These are phyloP conservation scores for Tylochromis polylepis DNA, from an alignment of 2,113 vertebrate genomes.

Conservation along the genomic window DNA sequence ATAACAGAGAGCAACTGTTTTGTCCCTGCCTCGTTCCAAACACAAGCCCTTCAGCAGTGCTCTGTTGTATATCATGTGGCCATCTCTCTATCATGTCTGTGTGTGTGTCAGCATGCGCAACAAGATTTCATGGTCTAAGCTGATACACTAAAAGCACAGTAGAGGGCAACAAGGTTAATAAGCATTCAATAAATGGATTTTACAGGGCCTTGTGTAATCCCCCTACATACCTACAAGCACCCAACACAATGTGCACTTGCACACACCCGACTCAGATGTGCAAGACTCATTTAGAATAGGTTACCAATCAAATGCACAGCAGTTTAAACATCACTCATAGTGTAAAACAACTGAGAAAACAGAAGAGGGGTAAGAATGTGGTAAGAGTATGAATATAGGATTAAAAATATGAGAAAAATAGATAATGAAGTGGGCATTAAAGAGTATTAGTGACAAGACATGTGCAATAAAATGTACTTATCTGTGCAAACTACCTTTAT, in stretches of 20 bases:
- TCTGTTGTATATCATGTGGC: conserved; percentile 20
- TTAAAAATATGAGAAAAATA: background rate
- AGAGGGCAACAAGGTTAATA: conserved; percentile 49
- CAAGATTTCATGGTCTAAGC: conserved; percentile 46
- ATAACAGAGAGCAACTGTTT: conserved; percentile 4
- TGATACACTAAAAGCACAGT: conserved; percentile 44
- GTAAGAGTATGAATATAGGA: background rate
- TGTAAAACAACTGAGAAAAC: background rate
- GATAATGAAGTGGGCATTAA: background rate
- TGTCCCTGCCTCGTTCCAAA: background rate
- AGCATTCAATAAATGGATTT: conserved; percentile 57
- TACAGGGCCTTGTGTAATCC: conserved; percentile 40
- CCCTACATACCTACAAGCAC: background rate
- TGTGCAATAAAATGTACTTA: background rate
- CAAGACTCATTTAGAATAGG: background rate
- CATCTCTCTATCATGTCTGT: background rate
- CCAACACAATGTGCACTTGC: background rate
- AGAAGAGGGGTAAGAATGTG: background rate
- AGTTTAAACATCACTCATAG: background rate
- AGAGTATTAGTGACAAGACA: background rate
- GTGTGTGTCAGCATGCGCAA: background rate
- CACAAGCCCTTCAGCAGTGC: background rate
- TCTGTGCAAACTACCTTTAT: background rate
- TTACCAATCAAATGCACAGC: background rate
- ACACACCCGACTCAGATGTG: background rate